Percentiles rank a stretch among this genome's conserved stretches.
phyloP scores from a whole-genome alignment of 30 jellyfish, hydroid and myxozoan genomes.

The Sanderia malayensis region DNA sequence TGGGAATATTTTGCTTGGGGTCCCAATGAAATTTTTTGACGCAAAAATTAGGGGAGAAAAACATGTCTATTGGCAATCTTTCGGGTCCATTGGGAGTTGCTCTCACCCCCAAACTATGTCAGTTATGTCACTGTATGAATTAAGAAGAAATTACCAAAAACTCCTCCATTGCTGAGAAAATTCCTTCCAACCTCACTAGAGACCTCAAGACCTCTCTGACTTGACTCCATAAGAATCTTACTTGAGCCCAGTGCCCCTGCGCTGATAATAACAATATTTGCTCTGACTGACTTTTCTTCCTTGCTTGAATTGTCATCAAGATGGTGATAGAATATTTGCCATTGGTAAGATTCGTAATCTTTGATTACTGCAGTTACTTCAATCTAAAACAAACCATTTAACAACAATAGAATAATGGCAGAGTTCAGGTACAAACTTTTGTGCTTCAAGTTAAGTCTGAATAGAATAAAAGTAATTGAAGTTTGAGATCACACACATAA shows the following conservation, averaged over 20 bases:
- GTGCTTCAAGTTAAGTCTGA: too few species aligned
- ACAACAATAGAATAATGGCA: too few species aligned
- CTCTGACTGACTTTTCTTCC: slow-evolving; percentile 74
- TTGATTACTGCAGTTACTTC: slow-evolving; percentile 80
- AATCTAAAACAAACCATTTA: slow-evolving; percentile 62
- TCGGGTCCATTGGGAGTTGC: too few species aligned
- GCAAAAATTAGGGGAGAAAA: too few species aligned
- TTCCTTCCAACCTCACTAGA: slow-evolving; percentile 86
- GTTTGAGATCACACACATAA: too few species aligned
- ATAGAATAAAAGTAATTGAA: too few species aligned
- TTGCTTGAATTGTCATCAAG: slow-evolving; percentile 56
- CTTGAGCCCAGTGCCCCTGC: slow-evolving; percentile 97
- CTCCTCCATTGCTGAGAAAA: slow-evolving; percentile 89
- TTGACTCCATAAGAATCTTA: slow-evolving; percentile 77
- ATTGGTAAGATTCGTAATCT: slow-evolving; percentile 80
- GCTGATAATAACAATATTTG: slow-evolving; percentile 73
- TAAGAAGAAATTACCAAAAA: slow-evolving; percentile 64
- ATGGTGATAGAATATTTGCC: slow-evolving; percentile 81
- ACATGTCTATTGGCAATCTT: too few species aligned
- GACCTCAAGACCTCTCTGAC: slow-evolving; percentile 79
- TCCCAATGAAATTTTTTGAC: too few species aligned
- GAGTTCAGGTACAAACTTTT: too few species aligned
- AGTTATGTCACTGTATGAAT: too few species aligned
- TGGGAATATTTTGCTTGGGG: too few species aligned
- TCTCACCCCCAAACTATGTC: too few species aligned